Base-by-base conservation (phyloP, 2,888 invertebrate species). In the Acrocyrtus sp. region DNA sequence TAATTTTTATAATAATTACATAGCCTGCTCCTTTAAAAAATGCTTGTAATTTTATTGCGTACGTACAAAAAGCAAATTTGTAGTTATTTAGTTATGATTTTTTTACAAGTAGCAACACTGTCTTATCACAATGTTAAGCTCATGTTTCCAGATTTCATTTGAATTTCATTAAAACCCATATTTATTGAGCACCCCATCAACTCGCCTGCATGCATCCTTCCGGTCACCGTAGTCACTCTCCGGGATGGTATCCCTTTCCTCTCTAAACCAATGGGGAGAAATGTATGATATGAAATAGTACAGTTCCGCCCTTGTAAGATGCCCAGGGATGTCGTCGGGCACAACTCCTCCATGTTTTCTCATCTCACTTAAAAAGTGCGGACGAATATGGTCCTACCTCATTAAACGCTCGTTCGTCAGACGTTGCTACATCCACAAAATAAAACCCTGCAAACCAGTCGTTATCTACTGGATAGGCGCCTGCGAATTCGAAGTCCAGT, bases 401-500 rank as follows among this genome's bases (percentile, higher is more conserved):
- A 39, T 62, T 54, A 56, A 69, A 69, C 15, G 41, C 56, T 27
- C 41, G 50, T 48, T 47, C 61, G 27, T 56, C 69, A 26, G 41
- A 62, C 1, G 69, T 61, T 27, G 54, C 69, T 10, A 47, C 51
- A 39, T 39, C 47, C 10, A 41, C 65, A 24, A 63, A 57, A 8
- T 10, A 10, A 47, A 66, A 72, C 2, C 72, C 60, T 12, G 65
- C 43, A 12, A 72, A 58, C 72, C 72, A 72, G 5, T 72, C 72
- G 19, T 72, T 66, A 22, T 72, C 72, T 3, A 65, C 34, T 12
- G 72, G 65, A 27, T 53, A 72, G 15, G 72, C 41, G 15, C 72
- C 72, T 29, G 65, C 6, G 50, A 72, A 72, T 17, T 72, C 72
- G 26, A 47, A 72, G 39, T 72, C 72, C 24, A 72, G 15, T 15